Conservation (phyloP, 2,113 vertebrate genomes). For the Gorsachius goisagi region DNA sequence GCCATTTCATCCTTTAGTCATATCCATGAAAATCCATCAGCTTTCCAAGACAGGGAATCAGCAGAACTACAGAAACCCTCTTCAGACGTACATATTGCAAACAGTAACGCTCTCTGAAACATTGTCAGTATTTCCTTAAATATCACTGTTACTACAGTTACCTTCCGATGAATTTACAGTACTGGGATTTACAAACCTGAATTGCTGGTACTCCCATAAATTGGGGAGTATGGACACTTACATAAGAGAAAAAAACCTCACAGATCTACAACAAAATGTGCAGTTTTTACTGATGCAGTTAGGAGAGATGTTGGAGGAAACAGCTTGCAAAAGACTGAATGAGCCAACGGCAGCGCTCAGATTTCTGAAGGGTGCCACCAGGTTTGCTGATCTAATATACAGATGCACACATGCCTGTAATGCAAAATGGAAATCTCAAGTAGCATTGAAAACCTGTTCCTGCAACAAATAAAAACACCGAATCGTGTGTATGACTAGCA, state of each 20-base stretch:
- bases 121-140: not conserved
- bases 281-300: not conserved
- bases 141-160: accelerated
- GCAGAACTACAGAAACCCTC: not conserved
- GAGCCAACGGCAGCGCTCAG: not conserved
- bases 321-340: not conserved
- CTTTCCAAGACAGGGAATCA: not conserved
- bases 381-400: not conserved
- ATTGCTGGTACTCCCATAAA: not conserved
- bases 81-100: not conserved
- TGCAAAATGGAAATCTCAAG: not conserved
- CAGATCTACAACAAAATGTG: accelerated
- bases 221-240: not conserved
- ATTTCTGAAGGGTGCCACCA: not conserved
- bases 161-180: not conserved
- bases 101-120: not conserved
- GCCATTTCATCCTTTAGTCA: not conserved
- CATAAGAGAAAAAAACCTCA: not conserved
- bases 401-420: not conserved
- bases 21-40: not conserved
- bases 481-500: not conserved
- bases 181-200: not conserved
- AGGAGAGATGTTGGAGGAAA: not conserved
- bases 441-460: not conserved
- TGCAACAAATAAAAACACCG: not conserved